phyloP scores from a whole-genome alignment of 2,797 vertebrate genomes.

The Linurgus olivaceus region DNA sequence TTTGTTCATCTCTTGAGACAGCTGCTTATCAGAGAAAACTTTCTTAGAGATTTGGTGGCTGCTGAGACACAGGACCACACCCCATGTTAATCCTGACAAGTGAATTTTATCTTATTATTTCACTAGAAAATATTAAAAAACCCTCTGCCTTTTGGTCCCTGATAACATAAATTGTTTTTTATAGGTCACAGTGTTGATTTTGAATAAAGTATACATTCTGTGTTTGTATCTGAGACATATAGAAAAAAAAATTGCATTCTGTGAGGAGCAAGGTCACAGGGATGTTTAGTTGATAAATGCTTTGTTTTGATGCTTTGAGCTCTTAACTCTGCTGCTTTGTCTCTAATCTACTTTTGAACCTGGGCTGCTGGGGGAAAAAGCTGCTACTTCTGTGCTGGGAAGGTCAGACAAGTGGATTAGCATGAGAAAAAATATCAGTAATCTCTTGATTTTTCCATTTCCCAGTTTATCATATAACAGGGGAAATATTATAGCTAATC shows the following conservation, averaged over 20 bases:
- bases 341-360: slow-evolving; percentile 11
- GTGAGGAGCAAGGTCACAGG: not conserved
- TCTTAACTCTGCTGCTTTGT: not conserved
- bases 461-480: not conserved
- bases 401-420: slow-evolving; percentile 26
- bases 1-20: not conserved
- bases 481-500: not conserved
- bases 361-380: not conserved
- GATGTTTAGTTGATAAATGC: not conserved
- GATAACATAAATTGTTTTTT: not conserved
- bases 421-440: not conserved
- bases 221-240: not conserved
- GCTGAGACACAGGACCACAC: not conserved
- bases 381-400: not conserved
- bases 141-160: not conserved
- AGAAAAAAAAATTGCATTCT: not conserved
- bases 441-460: not conserved
- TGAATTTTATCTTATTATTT: not conserved
- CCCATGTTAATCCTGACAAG: not conserved
- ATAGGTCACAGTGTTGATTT: not conserved
- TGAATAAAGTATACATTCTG: not conserved
- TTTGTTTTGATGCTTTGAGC: not conserved
- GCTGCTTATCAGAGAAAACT: not conserved
- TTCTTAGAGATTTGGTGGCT: not conserved
- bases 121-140: not conserved